Base-by-base conservation (phyloP, 2,113 vertebrate species). In the Hemiprocne comata region DNA sequence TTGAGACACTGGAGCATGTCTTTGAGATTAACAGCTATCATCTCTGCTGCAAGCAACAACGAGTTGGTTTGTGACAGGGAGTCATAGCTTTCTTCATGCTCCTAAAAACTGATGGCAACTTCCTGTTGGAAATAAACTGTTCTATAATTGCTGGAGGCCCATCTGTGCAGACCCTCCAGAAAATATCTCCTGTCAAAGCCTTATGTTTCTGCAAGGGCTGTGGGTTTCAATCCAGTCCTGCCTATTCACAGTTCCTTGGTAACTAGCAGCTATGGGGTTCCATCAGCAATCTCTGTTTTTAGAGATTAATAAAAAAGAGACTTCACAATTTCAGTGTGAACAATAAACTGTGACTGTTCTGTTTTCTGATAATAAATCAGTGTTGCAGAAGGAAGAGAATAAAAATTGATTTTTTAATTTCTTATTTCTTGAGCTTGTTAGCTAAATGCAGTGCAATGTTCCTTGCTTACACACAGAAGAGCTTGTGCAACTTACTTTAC, bases 1-100 rank as follows among this genome's bases (percentile, higher is more conserved):
- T 18, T 29, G 0, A 3, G 26, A 19, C 11, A 54, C 17, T 16
- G 46, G 28, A 17, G 73, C 0, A 0, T 25, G 6, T 50, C 72
- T 77, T 36, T 20, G 16, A 14, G 36, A 2, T 0, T 8, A 64
- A 64, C 55, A 23, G 0, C 65, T 46, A 1, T 38, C 48, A 19
- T 9, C 60, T 2, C 62, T 23, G 62, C 66, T 1, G 21, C 33
- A 3, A 17, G 64, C 58, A 48, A 10, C 40, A 42, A 42, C 12
- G 42, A 16, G n/a, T 5, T 55, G 57, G 38, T 20, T 66, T 87
- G 73, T 34, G 60, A 2, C 2, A 17, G 31, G 77, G 48, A 62
- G 17, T n/a, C 6, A 0, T 1, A n/a, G 70, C n/a, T 85, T 71
- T 42, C 57, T 48, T 33, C 23, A 11, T 66, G 55, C 75, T 83